Percentiles rank a stretch among this genome's conserved stretches.
Evolutionary conservation across 2,797 vertebrate species (phyloP).

Genomic region (Diceros bicornis): DNA sequence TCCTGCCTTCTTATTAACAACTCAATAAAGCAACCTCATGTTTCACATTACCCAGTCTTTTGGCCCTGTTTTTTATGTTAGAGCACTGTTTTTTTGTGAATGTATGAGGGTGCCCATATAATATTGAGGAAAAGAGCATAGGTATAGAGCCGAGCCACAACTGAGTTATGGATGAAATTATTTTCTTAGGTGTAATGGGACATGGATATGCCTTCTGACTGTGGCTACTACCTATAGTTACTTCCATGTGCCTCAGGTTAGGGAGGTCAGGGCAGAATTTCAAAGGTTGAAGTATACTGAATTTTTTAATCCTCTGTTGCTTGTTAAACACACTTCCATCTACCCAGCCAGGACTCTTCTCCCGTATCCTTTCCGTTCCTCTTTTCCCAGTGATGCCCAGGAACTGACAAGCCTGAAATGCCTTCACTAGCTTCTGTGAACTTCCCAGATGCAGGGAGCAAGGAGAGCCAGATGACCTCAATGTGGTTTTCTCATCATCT

Average conservation of each 20-base stretch:
- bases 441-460: not conserved
- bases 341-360: not conserved
- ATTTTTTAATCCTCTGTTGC: not conserved
- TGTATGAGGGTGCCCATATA: not conserved
- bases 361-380: rapidly evolving
- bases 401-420: not conserved
- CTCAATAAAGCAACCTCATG: rapidly evolving
- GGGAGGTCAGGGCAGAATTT: not conserved
- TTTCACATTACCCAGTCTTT: too few species aligned
- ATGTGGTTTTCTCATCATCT: not conserved
- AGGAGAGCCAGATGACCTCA: not conserved
- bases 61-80: not conserved
- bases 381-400: rapidly evolving
- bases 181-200: not conserved
- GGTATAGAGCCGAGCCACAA: not conserved
- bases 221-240: not conserved
- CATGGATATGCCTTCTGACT: not conserved
- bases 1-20: not conserved
- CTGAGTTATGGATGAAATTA: not conserved
- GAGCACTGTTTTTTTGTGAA: not conserved
- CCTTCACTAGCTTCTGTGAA: not conserved
- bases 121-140: not conserved
- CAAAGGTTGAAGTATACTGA: not conserved
- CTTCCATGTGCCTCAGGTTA: not conserved
- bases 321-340: not conserved